Evolutionary conservation across 2,888 invertebrate genomes (phyloP).

Genomic region (Rhorus exstirpatorius): DNA sequence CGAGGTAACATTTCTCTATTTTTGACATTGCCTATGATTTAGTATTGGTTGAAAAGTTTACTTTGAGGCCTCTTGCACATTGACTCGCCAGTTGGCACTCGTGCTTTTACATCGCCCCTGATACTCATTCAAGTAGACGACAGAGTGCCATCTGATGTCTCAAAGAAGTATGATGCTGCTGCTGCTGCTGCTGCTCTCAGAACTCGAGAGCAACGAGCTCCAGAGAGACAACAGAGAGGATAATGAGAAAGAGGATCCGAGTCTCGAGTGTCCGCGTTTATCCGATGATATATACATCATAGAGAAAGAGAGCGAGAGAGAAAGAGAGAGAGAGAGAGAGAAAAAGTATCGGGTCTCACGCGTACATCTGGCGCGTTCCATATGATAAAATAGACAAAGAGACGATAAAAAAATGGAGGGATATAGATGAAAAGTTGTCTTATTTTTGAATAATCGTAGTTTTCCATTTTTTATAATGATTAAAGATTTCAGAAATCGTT

Average conservation of each 20-base stretch:
- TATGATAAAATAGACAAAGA: constrained; percentile 4
- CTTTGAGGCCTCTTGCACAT: neutral
- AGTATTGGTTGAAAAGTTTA: constrained; percentile 18
- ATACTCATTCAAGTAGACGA: neutral
- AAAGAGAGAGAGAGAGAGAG: too few species aligned
- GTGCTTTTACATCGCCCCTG: neutral
- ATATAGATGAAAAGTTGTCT: too few species aligned
- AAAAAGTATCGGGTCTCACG: constrained; percentile 42
- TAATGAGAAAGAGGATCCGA: constrained; percentile 63
- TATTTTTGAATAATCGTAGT: too few species aligned
- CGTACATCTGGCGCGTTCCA: constrained; percentile 29
- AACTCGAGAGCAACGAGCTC: constrained; percentile 24
- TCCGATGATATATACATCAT: constrained; percentile 52
- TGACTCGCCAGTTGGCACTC: constrained; percentile 13
- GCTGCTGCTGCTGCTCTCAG: constrained; percentile 24
- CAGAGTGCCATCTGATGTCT: constrained; percentile 52
- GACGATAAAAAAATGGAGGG: neutral
- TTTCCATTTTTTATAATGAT: too few species aligned
- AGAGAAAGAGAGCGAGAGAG: too few species aligned
- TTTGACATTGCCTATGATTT: constrained; percentile 8
- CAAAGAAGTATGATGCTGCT: constrained; percentile 32
- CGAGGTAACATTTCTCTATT: neutral
- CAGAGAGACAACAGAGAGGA: constrained; percentile 43
- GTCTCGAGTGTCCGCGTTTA: constrained; percentile 65
- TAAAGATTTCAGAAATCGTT: too few species aligned